These are phyloP conservation scores for Xenentodon cancila DNA, from an alignment of 2,797 vertebrate species.

Conservation along the genomic window DNA sequence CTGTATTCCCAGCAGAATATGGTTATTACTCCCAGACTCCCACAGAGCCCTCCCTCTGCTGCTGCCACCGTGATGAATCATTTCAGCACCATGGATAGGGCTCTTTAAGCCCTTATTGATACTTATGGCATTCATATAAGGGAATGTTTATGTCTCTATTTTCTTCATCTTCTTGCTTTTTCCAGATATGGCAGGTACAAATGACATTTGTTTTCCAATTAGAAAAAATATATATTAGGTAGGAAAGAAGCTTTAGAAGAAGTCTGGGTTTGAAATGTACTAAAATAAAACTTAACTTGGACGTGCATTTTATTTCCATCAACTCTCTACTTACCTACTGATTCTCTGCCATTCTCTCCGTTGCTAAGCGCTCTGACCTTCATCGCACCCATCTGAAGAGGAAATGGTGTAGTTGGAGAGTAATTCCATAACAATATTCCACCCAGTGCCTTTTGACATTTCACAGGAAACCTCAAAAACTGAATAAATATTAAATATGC, in stretches of 20 bases:
- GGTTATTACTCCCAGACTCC: constrained; percentile 57
- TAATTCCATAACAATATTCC: constrained; percentile 39
- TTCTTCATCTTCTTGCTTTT: constrained; percentile 8
- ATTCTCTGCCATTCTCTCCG: not conserved
- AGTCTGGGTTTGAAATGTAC: not conserved
- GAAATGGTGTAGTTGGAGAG: constrained; percentile 15
- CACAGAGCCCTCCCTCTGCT: constrained; percentile 39
- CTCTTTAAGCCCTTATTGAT: constrained; percentile 35
- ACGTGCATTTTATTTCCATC: constrained; percentile 18
- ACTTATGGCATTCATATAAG: constrained; percentile 15
- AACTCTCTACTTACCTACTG: not conserved
- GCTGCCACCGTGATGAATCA: constrained; percentile 32
- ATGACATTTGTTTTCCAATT: constrained; percentile 21
- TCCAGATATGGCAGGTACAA: constrained; percentile 7
- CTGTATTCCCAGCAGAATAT: constrained; percentile 54
- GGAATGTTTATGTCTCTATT: constrained; percentile 17
- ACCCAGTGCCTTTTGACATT: constrained; percentile 35
- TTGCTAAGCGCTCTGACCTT: constrained; percentile 15
- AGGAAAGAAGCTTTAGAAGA: constrained; percentile 10
- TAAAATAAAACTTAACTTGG: constrained; percentile 6
- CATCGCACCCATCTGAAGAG: constrained; percentile 31
- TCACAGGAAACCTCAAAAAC: constrained; percentile 39
- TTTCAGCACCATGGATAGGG: constrained; percentile 74
- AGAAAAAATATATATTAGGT: not conserved
- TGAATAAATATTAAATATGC: constrained; percentile 46